Evolutionary conservation across 2,888 invertebrate genomes (phyloP).

Genomic region (Pyralis farinalis): DNA sequence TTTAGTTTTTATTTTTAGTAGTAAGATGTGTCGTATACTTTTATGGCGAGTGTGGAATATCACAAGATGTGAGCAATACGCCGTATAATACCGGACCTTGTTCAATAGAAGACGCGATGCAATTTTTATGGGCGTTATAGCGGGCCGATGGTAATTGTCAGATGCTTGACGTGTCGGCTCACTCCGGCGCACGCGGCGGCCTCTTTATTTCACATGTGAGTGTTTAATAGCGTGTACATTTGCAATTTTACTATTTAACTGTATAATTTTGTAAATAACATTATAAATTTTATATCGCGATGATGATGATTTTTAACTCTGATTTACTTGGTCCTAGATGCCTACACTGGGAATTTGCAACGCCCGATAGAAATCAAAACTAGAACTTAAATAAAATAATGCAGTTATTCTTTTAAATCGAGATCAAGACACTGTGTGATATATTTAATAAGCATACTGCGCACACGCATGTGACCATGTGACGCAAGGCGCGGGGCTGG

Average conservation of each 20-base stretch:
- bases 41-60: conserved; percentile 8
- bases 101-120: conserved; percentile 8
- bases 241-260: no score
- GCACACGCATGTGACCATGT: conserved; percentile 6
- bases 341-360: no score
- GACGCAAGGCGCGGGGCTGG: conserved; percentile 14
- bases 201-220: no score
- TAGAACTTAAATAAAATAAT: neutral
- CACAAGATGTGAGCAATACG: conserved; percentile 9
- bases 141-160: conserved; percentile 6
- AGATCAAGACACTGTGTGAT: neutral
- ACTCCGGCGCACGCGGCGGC: neutral
- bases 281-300: no score
- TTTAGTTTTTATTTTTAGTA: neutral
- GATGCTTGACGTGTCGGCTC: conserved; percentile 7
- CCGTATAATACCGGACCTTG: conserved; percentile 6
- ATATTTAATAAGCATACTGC: conserved; percentile 1
- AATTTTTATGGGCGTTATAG: conserved; percentile 9
- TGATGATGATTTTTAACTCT: no score
- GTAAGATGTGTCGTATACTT: conserved; percentile 3
- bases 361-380: no score
- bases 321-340: no score
- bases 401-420: neutral
- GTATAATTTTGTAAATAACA: no score
- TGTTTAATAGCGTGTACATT: no score